Base-by-base conservation (phyloP, 2,113 vertebrate genomes). In the Rhombomys opimus region DNA sequence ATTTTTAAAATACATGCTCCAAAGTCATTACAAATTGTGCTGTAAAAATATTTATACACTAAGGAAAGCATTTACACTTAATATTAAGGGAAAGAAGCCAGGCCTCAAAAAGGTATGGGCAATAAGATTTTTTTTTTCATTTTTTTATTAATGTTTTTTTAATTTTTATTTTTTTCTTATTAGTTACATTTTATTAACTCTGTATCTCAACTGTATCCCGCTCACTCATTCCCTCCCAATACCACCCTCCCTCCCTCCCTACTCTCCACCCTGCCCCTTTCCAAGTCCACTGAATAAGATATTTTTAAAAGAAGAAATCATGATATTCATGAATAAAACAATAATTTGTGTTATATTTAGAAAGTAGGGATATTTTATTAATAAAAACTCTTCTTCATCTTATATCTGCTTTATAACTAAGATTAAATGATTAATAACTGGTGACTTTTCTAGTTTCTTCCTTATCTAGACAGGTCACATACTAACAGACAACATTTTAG, bases 1-100 rank as follows among this genome's bases (percentile, higher is more conserved):
- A 89, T 93, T 94, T 96, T 94, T 75, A 22, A 80, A 96, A 95
- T 10, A 90, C 22, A 54, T 9, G 84, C 88, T 86, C 81, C 57
- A 91, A 0, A 94, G 61, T 18, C 41, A 91, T 92, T 91, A 84
- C 1, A 93, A 93, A 93, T n/a, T 91, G 23, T 67, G 4, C 20
- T 91, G 1, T 57, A 72, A 87, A 87, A 68, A 57, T 91, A 67
- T 75, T 17, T 93, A 41, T 89, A 65, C 85, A 88, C 41, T 82
- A 87, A 67, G 35, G 95, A 91, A 78, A 93, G 7, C 63, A 12
- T 63, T 95, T 96, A 57, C 2, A 94, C 70, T 65, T 93, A 91
- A 68, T 59, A 75, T 18, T 76, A 94, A 80, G 32, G n/a, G 13
- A 87, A 97, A 30, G 25, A 89, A 89, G 35, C 5, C n/a, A 95